phyloP scores from a whole-genome alignment of 2,888 invertebrate species.

The Cataglyphis cursor region DNA sequence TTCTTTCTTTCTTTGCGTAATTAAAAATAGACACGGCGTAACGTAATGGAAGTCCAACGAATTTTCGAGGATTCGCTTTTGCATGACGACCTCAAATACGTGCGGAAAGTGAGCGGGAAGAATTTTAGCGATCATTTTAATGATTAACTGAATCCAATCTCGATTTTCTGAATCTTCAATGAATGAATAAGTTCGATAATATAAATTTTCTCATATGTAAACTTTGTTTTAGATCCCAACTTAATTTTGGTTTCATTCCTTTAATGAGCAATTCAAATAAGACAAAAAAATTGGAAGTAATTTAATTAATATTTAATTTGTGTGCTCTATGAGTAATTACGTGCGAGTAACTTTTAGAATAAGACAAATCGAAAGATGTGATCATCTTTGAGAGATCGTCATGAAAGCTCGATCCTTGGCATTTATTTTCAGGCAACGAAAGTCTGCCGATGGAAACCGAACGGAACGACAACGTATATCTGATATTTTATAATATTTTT shows the following conservation, averaged over 20 bases:
- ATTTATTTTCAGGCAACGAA: constrained; percentile 54
- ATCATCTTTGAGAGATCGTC: constrained; percentile 6
- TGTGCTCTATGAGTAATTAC: not conserved
- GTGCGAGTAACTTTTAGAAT: not conserved
- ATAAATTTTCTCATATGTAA: not conserved
- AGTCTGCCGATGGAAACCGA: constrained; percentile 72
- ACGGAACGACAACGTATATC: constrained; percentile 61
- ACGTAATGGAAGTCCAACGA: constrained; percentile 76
- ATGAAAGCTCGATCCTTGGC: constrained; percentile 17
- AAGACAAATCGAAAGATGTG: not conserved
- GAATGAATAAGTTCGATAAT: constrained; percentile 1
- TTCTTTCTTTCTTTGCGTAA: constrained; percentile 27
- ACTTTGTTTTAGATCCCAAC: not conserved
- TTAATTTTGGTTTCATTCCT: constrained; percentile 1
- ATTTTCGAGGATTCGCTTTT: constrained; percentile 59
- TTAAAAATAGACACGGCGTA: constrained; percentile 36
- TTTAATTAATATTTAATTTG: not conserved
- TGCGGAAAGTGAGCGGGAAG: not conserved
- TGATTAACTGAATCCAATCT: not conserved
- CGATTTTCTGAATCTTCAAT: not conserved
- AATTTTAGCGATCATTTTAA: constrained; percentile 1
- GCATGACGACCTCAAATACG: constrained; percentile 2
- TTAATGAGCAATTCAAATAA: not conserved
- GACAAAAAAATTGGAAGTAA: not conserved
- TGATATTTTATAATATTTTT: constrained; percentile 33